phyloP scores from a whole-genome alignment of 2,113 vertebrate genomes.

The Sinosuthora webbiana region DNA sequence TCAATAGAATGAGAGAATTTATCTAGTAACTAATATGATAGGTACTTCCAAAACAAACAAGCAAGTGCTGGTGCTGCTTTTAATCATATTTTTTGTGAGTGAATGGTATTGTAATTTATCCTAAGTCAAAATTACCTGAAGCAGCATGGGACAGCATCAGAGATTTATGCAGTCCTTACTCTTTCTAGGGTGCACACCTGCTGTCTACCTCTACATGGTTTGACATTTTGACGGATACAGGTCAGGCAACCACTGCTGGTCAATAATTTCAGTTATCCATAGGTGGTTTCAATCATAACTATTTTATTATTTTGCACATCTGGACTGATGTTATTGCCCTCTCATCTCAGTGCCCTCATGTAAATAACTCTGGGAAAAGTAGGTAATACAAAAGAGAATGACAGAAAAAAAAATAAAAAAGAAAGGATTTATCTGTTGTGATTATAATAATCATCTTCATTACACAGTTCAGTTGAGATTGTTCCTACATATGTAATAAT shows the following conservation, averaged over 20 bases:
- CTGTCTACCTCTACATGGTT: slow-evolving; percentile 7
- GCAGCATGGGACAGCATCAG: neutral
- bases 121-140: neutral
- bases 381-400: neutral
- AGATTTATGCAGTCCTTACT: slow-evolving; percentile 22
- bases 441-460: neutral
- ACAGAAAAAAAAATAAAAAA: neutral
- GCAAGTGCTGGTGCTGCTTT: neutral
- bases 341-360: neutral
- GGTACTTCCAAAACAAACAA: neutral
- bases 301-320: slow-evolving; percentile 37
- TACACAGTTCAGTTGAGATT: neutral
- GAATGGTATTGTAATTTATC: neutral
- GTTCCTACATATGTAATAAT: neutral
- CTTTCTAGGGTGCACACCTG: slow-evolving; percentile 28
- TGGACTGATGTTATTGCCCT: neutral
- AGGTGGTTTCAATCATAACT: slow-evolving; percentile 19
- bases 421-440: neutral
- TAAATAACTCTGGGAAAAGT: neutral
- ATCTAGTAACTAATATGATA: neutral
- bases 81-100: neutral
- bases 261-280: slow-evolving; percentile 58
- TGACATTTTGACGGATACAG: slow-evolving; percentile 67
- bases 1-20: neutral
- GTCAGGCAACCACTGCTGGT: slow-evolving; percentile 39